Percentiles rank a stretch among this genome's conserved stretches.
Conservation (phyloP, 2,797 vertebrate genomes). For the Alca torda region DNA sequence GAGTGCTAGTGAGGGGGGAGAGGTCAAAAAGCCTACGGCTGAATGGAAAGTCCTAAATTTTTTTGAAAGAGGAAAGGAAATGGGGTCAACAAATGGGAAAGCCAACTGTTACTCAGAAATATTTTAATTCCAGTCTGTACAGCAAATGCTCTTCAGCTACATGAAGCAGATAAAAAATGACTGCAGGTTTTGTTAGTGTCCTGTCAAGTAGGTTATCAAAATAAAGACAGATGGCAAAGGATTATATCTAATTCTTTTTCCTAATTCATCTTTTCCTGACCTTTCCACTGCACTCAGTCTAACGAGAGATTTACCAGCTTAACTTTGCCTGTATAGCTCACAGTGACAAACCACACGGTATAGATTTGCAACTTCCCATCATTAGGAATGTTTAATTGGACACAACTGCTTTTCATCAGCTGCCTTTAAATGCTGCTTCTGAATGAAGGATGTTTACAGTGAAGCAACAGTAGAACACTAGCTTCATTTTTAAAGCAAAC, state of each 20-base stretch:
- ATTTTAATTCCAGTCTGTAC: not conserved
- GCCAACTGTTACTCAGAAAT: not conserved
- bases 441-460: not conserved
- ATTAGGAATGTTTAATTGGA: not conserved
- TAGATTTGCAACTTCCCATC: not conserved
- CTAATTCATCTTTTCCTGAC: constrained; percentile 6
- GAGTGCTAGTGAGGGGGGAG: not conserved
- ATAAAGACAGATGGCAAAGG: constrained; percentile 53
- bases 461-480: not conserved
- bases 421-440: not conserved
- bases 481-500: constrained; percentile 24
- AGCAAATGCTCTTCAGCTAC: not conserved
- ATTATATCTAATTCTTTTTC: constrained; percentile 41
- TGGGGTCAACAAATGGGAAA: not conserved
- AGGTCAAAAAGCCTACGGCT: not conserved
- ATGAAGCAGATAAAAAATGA: not conserved
- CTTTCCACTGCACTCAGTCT: not conserved
- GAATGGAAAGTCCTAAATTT: not conserved
- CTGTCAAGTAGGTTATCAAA: constrained; percentile 25
- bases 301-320: constrained; percentile 9
- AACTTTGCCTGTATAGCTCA: not conserved
- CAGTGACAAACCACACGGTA: not conserved
- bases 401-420: not conserved
- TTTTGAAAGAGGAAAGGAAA: not conserved
- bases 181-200: not conserved